Evolutionary conservation across 2,888 invertebrate genomes (phyloP), one percentile per base, ranked within the genome.

Genomic region (Agapetus fuscipes): DNA sequence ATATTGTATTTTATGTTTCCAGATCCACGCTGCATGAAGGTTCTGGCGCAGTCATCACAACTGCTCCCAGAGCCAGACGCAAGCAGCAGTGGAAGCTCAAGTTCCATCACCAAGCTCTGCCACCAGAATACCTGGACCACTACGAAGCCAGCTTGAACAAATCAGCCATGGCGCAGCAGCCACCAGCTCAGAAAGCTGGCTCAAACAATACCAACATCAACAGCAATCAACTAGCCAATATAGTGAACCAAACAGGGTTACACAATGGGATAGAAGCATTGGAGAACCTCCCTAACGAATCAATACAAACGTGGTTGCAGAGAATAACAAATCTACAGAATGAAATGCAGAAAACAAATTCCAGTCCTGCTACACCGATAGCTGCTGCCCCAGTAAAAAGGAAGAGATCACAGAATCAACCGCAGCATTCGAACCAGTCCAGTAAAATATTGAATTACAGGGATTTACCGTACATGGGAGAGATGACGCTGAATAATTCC

Each of bases 391-490:
- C 43, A 6, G 34, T 43, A 17, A 28, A 36, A 7, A 25, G 39
- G 6, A 25, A 39, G 2, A 37, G 39, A 12, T 49, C 48, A 17
- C 35, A 53, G 6, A 42, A 43, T 57, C 58, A 52, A 64, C 49
- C 58, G 50, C 63, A 61, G 53, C 67, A 58, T 49, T 54, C 48
- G 26, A 62, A 64, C n/a, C 61, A 64, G 3, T 53, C 69, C 45
- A 61, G 62, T 53, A 60, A 65, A 44, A 70, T 77, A 16, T 72
- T 85, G 50, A 83, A 82, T 30, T 88, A 84, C 55, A 80, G 84
- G 30, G 88, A 90, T 54, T 62, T 90, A 30, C 90, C 90, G 0
- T 90, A 89, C 60, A 90, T 90, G 89, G 90, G 90, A 0, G 90
- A 90, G 58, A 88, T 90, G 71, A 89, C 89, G 0, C 60, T 90